Evolutionary conservation across 2,888 invertebrate genomes (phyloP).

Genomic region (Stenotaenia linearis): DNA sequence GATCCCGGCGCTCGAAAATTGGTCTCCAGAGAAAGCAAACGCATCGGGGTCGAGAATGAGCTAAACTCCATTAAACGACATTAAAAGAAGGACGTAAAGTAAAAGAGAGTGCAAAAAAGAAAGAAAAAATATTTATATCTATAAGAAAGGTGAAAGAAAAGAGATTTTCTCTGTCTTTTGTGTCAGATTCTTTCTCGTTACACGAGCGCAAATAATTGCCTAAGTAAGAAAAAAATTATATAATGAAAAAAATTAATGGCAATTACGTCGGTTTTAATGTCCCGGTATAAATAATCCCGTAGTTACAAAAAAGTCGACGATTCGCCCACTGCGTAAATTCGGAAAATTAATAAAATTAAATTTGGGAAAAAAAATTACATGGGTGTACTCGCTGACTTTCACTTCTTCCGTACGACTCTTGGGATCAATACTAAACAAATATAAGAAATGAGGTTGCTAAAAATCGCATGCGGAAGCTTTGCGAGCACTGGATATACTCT

Average conservation of each 20-base stretch:
- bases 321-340: too few relatives aligned
- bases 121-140: not conserved
- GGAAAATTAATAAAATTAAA: too few relatives aligned
- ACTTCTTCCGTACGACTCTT: not conserved
- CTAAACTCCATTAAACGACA: not conserved
- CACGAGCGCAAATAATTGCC: not conserved
- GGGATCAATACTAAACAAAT: not conserved
- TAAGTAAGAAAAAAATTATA: not conserved
- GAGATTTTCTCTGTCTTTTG: not conserved
- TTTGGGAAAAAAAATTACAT: not conserved
- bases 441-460: not conserved
- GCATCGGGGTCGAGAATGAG: not conserved
- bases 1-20: not conserved
- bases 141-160: not conserved
- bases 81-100: not conserved
- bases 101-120: too few relatives aligned
- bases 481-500: not conserved
- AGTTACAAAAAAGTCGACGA: too few relatives aligned
- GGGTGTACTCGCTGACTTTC: not conserved
- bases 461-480: not conserved
- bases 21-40: not conserved
- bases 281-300: too few relatives aligned
- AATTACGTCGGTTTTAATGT: not conserved
- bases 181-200: not conserved
- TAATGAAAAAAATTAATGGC: too few relatives aligned